Base-by-base conservation (phyloP, 2,797 vertebrate genomes). In the Crypturellus tataupa region DNA sequence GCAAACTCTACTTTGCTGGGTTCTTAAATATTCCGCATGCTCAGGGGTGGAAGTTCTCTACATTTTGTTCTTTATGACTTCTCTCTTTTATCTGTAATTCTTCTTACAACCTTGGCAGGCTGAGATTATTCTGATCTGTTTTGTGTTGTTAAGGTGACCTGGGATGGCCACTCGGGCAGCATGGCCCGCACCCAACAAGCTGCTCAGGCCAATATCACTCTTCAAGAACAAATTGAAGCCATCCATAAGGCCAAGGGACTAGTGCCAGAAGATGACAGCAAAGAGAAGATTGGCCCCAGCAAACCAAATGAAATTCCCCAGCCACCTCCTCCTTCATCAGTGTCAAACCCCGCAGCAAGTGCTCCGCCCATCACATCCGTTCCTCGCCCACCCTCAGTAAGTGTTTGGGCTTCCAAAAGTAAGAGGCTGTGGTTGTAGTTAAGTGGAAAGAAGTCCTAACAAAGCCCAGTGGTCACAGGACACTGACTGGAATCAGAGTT, bases 151-250 rank as follows among this genome's bases (percentile, higher is more conserved):
- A 87, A 99, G 99, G 99, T 99, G 81, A 99, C 99, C 31, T 99
- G 99, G 99, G 99, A 99, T 58, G 99, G 99, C 42, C 99, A 99
- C 95, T 99, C 99, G 0, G 99, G 99, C 94, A 99, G 99, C 97
- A 99, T 99, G 99, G 99, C 99, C 55, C 99, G 99, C 33, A 99
- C 99, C 25, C 99, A 99, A 86, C 99, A 99, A 96, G 99, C 99
- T 12, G 99, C 99, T 35, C 99, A 99, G 96, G 99, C 99, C 93
- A 99, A 99, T 96, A 99, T 99, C 93, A 99, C 99, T 40, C 98
- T 99, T 68, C 99, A 99, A 97, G 99, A 99, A 96, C 99, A 99
- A 97, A 99, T 99, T 2, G 99, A 99, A 97, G 99, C 99, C 64
- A 99, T 99, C 96, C 99, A 99, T 97, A 99, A 99, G 96, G 99